Base-by-base conservation (phyloP, 1,140 invertebrate genomes). In the Drosophila equinoxialis region DNA sequence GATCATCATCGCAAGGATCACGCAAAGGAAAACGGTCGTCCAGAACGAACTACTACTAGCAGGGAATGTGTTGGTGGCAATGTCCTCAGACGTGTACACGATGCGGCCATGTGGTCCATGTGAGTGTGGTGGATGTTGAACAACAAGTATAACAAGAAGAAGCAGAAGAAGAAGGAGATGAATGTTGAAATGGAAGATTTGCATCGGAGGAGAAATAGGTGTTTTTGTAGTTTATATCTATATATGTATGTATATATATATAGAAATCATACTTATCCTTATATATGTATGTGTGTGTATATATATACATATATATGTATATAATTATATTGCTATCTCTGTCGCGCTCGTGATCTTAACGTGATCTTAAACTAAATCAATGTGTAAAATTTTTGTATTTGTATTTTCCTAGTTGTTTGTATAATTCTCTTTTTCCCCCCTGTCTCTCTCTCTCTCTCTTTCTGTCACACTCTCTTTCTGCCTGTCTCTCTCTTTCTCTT, bases 261-360 rank as follows among this genome's bases (percentile, higher is more conserved):
- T 45, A 61, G 37, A 13, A 39, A 39, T 39, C 39, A 59, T 57
- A 14, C 37, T 39, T 39, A 11, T 39, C 11, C 11, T 68, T 73
- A 62, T 57, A 66, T 71, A 68, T 60, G 72, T 70, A 73, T 76
- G 66, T 74, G 62, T 65, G 33, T 61, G 65, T 74, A 55, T 65
- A 63, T 72, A 66, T 68, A 39, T 57, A 71, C 54, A 74, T 59
- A 68, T 55, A 60, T 74, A 60, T 75, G 64, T 72, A 60, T 45
- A 71, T 71, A 37, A 74, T 74, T 37, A 59, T 59, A 59, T 81
- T 86, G 78, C 82, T 86, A 86, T 86, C 78, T 85, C 64, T 86
- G 83, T 86, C 85, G 83, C 83, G 83, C 83, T 86, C 83, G 83
- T 86, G 83, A 86, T 86, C 82, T 86, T 85, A 86, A 87, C 79